phyloP scores from a whole-genome alignment of 2,888 invertebrate species.

The Stenurella melanura region DNA sequence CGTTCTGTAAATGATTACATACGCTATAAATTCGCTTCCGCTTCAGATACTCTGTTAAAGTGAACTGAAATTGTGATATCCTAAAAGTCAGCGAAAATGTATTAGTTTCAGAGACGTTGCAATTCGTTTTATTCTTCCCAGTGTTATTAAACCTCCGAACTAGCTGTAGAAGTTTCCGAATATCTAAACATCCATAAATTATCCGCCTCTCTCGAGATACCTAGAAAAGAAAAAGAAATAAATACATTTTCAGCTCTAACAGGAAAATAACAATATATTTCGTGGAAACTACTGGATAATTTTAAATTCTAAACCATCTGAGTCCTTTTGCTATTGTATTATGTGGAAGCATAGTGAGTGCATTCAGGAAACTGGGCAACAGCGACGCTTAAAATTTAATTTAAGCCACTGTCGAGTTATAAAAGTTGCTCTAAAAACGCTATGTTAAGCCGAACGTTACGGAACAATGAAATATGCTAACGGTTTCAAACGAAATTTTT shows the following conservation, averaged over 20 bases:
- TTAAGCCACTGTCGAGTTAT: background rate
- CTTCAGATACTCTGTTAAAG: background rate
- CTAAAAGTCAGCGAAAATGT: background rate
- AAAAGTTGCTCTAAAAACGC: background rate
- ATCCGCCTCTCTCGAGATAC: conserved; percentile 20
- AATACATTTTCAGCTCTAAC: background rate
- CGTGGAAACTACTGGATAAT: conserved; percentile 4
- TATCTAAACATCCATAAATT: conserved; percentile 38
- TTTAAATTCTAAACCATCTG: conserved; percentile 21
- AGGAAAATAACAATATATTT: conserved; percentile 21
- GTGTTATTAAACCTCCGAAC: conserved; percentile 29
- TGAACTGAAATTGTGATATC: background rate
- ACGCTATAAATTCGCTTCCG: background rate
- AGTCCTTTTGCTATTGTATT: background rate
- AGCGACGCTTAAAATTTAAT: conserved; percentile 3
- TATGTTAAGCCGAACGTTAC: background rate
- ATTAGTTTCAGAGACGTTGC: conserved; percentile 8
- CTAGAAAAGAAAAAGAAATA: conserved; percentile 35
- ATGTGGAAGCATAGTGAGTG: background rate
- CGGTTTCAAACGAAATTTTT: too few relatives aligned
- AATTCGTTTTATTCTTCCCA: conserved; percentile 15
- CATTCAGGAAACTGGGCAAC: conserved; percentile 2
- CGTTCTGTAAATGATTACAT: background rate
- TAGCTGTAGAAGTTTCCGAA: conserved; percentile 19
- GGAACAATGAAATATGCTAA: background rate